Evolutionary conservation across 2,113 vertebrate genomes (phyloP).

Genomic region (Lates calcarifer): DNA sequence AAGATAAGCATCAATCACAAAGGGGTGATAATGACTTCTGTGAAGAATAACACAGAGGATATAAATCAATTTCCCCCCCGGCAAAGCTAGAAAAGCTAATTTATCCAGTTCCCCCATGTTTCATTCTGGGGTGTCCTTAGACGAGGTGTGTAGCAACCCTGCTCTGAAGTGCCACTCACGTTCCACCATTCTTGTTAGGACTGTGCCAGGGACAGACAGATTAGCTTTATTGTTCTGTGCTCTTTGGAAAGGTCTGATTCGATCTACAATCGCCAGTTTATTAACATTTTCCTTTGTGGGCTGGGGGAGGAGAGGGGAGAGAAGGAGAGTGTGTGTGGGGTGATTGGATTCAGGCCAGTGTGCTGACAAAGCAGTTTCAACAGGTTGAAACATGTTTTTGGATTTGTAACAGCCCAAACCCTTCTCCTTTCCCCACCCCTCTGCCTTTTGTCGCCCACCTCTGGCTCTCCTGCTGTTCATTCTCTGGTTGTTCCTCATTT

Average conservation of each 20-base stretch:
- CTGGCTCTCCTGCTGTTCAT: constrained; percentile 47
- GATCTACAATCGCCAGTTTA: constrained; percentile 51
- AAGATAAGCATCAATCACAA: constrained; percentile 64
- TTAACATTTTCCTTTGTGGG: constrained; percentile 64
- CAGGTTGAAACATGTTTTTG: constrained; percentile 70
- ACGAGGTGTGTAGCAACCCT: constrained; percentile 22
- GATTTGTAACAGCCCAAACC: constrained; percentile 37
- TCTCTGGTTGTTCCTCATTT: constrained; percentile 66
- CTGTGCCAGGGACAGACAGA: constrained; percentile 45
- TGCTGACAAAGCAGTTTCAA: constrained; percentile 76
- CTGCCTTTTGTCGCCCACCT: constrained; percentile 41
- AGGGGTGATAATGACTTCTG: constrained; percentile 66
- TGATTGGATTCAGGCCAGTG: constrained; percentile 38
- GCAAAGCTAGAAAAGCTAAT: constrained; percentile 49
- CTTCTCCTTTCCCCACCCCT: not conserved
- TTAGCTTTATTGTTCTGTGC: constrained; percentile 55
- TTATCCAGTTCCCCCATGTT: constrained; percentile 51
- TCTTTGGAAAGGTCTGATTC: constrained; percentile 52
- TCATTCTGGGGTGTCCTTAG: constrained; percentile 51
- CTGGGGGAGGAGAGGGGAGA: not conserved
- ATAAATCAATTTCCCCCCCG: constrained; percentile 56
- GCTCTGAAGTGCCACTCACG: constrained; percentile 60
- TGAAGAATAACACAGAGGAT: constrained; percentile 61
- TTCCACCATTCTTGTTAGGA: constrained; percentile 58
- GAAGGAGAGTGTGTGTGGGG: not conserved